A percentile compares a stretch with the other conserved stretches of the same genome.
phyloP scores from a whole-genome alignment of 2,888 invertebrate genomes.

The Antheraea yamamai region DNA sequence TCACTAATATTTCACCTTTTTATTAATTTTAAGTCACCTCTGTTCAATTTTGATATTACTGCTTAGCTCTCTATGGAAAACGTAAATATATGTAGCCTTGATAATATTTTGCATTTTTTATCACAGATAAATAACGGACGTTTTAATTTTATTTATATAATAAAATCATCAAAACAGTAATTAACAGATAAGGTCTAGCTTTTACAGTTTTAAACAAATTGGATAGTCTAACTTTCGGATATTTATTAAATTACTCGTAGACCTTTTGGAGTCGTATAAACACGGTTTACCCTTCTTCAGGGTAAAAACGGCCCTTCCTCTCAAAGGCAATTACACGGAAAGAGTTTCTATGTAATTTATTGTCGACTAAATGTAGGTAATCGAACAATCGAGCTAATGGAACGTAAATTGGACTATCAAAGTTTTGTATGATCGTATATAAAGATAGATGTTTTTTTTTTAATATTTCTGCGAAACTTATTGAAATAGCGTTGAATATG shows the following conservation, averaged over 20 bases:
- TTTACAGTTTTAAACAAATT: neutral
- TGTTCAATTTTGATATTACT: too few relatives aligned
- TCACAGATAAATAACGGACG: too few relatives aligned
- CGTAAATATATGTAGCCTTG: too few relatives aligned
- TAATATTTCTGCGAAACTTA: neutral
- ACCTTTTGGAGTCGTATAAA: neutral
- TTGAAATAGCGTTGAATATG: neutral
- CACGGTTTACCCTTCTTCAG: neutral
- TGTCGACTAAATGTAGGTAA: slow-evolving; percentile 28
- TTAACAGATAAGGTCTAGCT: neutral
- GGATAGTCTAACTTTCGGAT: neutral
- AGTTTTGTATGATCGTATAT: neutral
- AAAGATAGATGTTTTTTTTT: neutral
- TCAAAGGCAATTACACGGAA: slow-evolving; percentile 38
- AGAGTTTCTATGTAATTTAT: slow-evolving; percentile 28
- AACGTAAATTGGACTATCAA: slow-evolving; percentile 39
- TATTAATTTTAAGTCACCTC: too few relatives aligned
- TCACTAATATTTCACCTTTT: too few relatives aligned
- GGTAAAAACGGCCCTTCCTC: slow-evolving; percentile 21
- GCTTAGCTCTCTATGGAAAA: too few relatives aligned
- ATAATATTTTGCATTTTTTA: too few relatives aligned
- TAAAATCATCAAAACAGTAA: neutral
- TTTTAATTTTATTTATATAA: neutral
- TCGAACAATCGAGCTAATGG: slow-evolving; percentile 43
- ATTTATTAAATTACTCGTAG: neutral